Percentiles rank a stretch among this genome's conserved stretches.
Evolutionary conservation across 2,888 invertebrate genomes (phyloP).

Genomic region (Orchesellides sinensis): DNA sequence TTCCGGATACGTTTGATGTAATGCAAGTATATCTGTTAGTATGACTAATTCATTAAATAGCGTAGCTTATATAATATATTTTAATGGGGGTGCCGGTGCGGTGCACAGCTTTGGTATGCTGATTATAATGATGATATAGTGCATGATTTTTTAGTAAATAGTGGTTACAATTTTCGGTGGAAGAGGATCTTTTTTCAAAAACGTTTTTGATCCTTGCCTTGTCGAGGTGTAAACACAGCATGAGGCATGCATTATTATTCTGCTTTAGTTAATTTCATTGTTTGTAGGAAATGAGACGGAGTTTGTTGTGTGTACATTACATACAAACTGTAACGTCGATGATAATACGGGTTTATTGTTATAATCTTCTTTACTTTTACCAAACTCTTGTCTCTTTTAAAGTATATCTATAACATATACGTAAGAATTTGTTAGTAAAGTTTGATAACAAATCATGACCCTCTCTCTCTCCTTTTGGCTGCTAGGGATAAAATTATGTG

Average conservation of each 20-base stretch:
- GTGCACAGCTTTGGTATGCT: slow-evolving; percentile 4
- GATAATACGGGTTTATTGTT: no score
- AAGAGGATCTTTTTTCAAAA: background rate
- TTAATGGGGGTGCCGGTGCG: background rate
- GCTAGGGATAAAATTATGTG: background rate
- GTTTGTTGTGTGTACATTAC: background rate
- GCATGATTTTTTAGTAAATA: background rate
- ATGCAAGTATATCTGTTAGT: background rate
- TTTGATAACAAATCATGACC: no score
- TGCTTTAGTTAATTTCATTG: background rate
- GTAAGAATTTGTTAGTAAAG: background rate
- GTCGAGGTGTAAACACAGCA: slow-evolving; percentile 8
- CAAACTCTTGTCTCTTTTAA: no score
- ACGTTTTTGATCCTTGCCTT: background rate
- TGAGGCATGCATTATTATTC: background rate
- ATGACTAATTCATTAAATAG: slow-evolving; percentile 24
- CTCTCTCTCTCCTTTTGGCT: no score
- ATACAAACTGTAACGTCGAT: background rate
- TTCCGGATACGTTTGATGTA: background rate
- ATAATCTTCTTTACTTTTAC: background rate
- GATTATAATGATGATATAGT: slow-evolving; percentile 32
- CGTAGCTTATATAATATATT: background rate
- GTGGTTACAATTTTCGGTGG: background rate
- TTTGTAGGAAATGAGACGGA: background rate
- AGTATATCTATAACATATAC: background rate